Evolutionary conservation across 2,888 invertebrate species (phyloP).

Genomic region (Andrena flavipes): DNA sequence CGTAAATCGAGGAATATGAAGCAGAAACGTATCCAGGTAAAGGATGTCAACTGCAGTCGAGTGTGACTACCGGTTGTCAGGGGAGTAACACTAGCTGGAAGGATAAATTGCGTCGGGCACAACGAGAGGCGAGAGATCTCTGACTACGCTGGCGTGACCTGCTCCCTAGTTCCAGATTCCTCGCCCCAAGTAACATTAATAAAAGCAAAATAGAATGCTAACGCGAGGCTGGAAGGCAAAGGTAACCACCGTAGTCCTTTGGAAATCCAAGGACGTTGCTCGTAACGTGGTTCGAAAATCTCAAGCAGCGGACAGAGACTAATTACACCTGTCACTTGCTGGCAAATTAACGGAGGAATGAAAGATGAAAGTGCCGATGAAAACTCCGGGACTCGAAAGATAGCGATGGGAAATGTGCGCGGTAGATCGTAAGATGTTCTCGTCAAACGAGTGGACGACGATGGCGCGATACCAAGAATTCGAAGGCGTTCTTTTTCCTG

Average conservation of each 20-base stretch:
- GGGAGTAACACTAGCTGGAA: constrained; percentile 64
- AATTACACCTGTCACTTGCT: constrained; percentile 1
- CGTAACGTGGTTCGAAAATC: constrained; percentile 17
- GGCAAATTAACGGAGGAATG: constrained; percentile 47
- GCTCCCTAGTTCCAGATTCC: constrained; percentile 26
- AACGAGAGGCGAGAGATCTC: constrained; percentile 59
- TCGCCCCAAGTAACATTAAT: background rate
- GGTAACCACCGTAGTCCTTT: background rate
- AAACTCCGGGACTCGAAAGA: constrained; percentile 4
- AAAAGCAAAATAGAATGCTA: too few relatives aligned
- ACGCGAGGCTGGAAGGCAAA: too few relatives aligned
- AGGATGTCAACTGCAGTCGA: constrained; percentile 72
- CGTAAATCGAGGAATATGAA: constrained; percentile 57
- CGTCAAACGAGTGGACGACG: background rate
- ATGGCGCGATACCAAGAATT: background rate
- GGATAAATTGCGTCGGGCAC: constrained; percentile 68
- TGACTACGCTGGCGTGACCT: constrained; percentile 49
- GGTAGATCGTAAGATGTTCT: background rate
- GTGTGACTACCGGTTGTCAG: constrained; percentile 70
- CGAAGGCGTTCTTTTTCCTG: constrained; percentile 13
- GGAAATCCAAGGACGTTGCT: background rate
- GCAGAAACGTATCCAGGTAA: constrained; percentile 54
- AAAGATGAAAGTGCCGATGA: constrained; percentile 39
- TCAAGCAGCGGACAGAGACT: constrained; percentile 29
- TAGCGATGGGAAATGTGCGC: constrained; percentile 20